Evolutionary conservation across 2,888 invertebrate genomes (phyloP), one percentile per base, ranked within the genome.

Genomic region (Cremastinae sp.): DNA sequence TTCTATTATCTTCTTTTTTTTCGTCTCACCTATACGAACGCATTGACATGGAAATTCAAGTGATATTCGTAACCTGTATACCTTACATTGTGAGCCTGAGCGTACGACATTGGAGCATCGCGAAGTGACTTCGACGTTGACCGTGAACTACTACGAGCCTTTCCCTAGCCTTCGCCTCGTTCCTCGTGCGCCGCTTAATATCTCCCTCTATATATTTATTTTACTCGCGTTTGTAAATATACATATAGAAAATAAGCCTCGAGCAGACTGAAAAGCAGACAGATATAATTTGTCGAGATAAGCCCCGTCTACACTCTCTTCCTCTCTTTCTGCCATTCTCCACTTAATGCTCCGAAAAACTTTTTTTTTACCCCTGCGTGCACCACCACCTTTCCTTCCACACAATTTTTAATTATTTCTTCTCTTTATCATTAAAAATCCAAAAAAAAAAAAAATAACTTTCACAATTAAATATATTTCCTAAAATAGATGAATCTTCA

Each of bases 141-240:
- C 83, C 83, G 79, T 83, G 83, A 83, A 82, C 79, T 82, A 82
- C 79, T 82, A 81, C 76, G 71, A 79, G 80, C 80, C 80, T 82
- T 78, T 81, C 79, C 75, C 66, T 68, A 76, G 79, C 82, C 81
- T 82, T 81, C 80, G 80, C 80, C 78, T 79, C 74, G 68, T 76
- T 79, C 62, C 69, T 56, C 68, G 64, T 66, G 12, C 73, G 54
- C 73, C 28, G 34, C 64, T 51, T 58, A 43, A 54, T 64, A 54
- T 58, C 53, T 38, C 49, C 71, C 65, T 59, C 43, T 59, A 51
- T 34, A 22, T 16, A 64, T 64, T 71, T 36, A 18, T 41, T 64
- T 28, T 28, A 49, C 51, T 47, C 54, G 59, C 54, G 47, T 56
- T 20, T 38, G 51, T 28, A 62, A 28, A 61, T 59, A 58, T 59